Conservation (phyloP, 2,113 vertebrate species). For the Callopanchax toddi region DNA sequence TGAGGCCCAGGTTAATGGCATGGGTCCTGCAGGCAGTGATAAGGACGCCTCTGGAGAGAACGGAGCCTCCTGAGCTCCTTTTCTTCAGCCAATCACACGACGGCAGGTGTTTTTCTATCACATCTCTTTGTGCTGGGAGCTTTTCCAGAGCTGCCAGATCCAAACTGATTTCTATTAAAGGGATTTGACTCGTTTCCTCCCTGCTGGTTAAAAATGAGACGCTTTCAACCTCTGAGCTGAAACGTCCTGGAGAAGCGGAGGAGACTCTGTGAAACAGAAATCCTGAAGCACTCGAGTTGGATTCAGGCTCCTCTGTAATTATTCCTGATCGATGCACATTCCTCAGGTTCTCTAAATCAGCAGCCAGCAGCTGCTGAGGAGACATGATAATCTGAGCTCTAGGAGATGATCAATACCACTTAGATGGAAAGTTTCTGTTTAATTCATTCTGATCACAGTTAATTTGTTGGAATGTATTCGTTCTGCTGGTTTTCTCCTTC, state of each 20-base stretch:
- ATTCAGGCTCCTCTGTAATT: slow-evolving; percentile 33
- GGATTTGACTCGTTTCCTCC: no score
- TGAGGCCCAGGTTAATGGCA: slow-evolving; percentile 60
- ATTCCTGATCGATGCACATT: slow-evolving; percentile 47
- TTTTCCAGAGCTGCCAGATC: slow-evolving; percentile 21
- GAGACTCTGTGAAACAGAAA: no score
- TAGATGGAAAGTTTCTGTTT: slow-evolving; percentile 27
- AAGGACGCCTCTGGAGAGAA: slow-evolving; percentile 57
- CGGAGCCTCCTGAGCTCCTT: no score
- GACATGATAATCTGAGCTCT: slow-evolving; percentile 32
- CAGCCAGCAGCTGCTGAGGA: slow-evolving; percentile 27
- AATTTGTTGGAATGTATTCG: slow-evolving; percentile 38
- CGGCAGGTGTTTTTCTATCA: slow-evolving; percentile 61
- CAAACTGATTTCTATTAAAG: no score
- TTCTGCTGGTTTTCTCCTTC: slow-evolving; percentile 1
- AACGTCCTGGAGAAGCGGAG: neutral
- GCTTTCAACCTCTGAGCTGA: neutral
- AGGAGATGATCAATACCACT: slow-evolving; percentile 50
- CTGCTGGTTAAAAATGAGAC: neutral
- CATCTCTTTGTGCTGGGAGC: no score
- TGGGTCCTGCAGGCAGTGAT: slow-evolving; percentile 66
- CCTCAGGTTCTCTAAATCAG: slow-evolving; percentile 18
- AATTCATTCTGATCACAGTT: slow-evolving; percentile 44
- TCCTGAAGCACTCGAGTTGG: slow-evolving; percentile 1
- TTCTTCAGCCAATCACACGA: slow-evolving; percentile 62